phyloP scores from a whole-genome alignment of 2,113 vertebrate genomes.

The Vidua chalybeata region DNA sequence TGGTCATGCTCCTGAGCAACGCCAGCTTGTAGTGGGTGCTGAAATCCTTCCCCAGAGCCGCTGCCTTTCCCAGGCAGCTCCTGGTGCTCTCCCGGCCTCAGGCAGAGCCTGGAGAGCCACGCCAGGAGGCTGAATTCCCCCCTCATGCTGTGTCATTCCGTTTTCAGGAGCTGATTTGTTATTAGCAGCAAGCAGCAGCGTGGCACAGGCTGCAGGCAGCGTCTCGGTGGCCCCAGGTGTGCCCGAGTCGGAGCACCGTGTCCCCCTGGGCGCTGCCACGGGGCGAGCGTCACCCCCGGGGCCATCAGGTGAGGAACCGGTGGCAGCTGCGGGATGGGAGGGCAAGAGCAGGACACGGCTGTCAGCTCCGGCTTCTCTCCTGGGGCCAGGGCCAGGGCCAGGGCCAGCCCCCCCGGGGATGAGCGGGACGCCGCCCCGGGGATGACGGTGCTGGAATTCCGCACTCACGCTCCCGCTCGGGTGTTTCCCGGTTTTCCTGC shows the following conservation, averaged over 20 bases:
- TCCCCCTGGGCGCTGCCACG: not conserved
- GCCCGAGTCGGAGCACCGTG: rapidly evolving
- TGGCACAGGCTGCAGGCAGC: not conserved
- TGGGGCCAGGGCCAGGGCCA: not conserved
- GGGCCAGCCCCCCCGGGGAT: not conserved
- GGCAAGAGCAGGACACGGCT: not conserved
- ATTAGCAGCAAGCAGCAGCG: not conserved
- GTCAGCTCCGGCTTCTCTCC: not conserved
- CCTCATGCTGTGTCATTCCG: rapidly evolving
- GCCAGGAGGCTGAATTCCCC: not conserved
- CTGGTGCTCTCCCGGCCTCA: rapidly evolving
- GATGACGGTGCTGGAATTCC: not conserved
- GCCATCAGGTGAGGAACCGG: rapidly evolving
- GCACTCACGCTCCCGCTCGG: not conserved
- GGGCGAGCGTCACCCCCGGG: not conserved
- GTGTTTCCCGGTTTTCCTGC: rapidly evolving
- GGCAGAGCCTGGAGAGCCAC: not conserved
- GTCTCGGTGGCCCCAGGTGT: not conserved
- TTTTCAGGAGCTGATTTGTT: not conserved
- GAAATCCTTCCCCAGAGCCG: rapidly evolving
- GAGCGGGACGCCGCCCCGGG: not conserved
- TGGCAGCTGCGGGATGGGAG: not conserved
- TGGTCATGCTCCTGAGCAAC: not conserved
- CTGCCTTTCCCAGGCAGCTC: not conserved
- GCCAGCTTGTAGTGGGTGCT: rapidly evolving